phyloP scores from a whole-genome alignment of 2,113 vertebrate species.

The Montifringilla adamsi region DNA sequence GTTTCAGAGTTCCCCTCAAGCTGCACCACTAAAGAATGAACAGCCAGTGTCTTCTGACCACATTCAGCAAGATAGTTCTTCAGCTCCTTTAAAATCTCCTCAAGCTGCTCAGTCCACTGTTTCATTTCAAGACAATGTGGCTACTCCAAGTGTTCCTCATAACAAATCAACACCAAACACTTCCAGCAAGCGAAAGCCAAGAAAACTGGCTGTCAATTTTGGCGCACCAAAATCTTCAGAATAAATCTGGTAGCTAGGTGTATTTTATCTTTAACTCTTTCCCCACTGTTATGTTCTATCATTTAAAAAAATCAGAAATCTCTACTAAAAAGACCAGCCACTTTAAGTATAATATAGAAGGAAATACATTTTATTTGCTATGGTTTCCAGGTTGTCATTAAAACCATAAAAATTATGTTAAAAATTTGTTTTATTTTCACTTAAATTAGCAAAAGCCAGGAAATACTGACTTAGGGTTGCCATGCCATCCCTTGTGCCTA shows the following conservation, averaged over 20 bases:
- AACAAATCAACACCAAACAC: slow-evolving; percentile 78
- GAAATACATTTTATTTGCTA: slow-evolving; percentile 49
- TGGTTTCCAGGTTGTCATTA: slow-evolving; percentile 60
- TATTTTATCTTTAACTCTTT: slow-evolving; percentile 53
- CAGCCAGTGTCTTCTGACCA: slow-evolving; percentile 61
- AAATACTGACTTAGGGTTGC: slow-evolving; percentile 34
- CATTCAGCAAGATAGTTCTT: slow-evolving; percentile 61
- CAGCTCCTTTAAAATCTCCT: slow-evolving; percentile 49
- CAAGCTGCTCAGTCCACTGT: slow-evolving; percentile 47
- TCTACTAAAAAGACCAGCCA: slow-evolving; percentile 61
- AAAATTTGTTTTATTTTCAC: background rate
- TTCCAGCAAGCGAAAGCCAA: slow-evolving; percentile 86
- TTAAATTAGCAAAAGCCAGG: slow-evolving; percentile 15
- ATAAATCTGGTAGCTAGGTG: slow-evolving; percentile 72
- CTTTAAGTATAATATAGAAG: slow-evolving; percentile 42
- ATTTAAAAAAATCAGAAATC: slow-evolving; percentile 62
- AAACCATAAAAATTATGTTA: slow-evolving; percentile 13
- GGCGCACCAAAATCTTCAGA: slow-evolving; percentile 86
- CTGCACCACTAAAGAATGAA: slow-evolving; percentile 62
- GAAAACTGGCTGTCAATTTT: slow-evolving; percentile 96
- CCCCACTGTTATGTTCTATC: slow-evolving; percentile 26
- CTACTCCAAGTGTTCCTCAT: slow-evolving; percentile 63
- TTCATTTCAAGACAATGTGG: slow-evolving; percentile 63
- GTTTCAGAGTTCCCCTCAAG: slow-evolving; percentile 76
- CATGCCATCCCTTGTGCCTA: slow-evolving; percentile 45